A percentile compares a stretch with the other conserved stretches of the same genome.
Conservation (phyloP, 2,888 invertebrate species). For the Dasypolia templi region DNA sequence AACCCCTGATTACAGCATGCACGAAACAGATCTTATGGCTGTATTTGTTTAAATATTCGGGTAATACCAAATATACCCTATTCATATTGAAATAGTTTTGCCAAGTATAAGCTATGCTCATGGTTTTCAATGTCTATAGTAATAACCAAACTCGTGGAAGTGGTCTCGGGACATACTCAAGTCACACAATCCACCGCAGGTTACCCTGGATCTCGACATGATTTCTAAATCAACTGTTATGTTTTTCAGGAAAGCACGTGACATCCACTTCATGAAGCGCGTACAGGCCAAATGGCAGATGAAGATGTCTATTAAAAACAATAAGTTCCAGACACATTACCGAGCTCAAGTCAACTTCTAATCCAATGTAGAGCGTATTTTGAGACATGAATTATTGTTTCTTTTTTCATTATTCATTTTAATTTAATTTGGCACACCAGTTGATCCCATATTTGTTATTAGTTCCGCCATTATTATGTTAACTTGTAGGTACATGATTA, state of each 20-base stretch:
- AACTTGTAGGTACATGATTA: background rate
- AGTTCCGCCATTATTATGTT: background rate
- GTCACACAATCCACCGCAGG: background rate
- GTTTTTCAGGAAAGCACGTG: constrained; percentile 93
- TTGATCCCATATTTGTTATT: constrained; percentile 3
- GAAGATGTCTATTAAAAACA: constrained; percentile 94
- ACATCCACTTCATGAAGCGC: constrained; percentile 96
- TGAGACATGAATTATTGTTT: constrained; percentile 25
- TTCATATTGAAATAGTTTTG: background rate
- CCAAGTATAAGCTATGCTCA: background rate
- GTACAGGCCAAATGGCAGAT: constrained; percentile 94
- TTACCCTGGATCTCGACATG: background rate
- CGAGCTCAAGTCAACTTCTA: constrained; percentile 95
- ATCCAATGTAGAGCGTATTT: constrained; percentile 53
- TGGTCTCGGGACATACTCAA: background rate
- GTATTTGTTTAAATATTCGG: background rate
- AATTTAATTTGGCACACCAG: constrained; percentile 27
- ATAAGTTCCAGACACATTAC: constrained; percentile 95
- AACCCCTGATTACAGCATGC: background rate
- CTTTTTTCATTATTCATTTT: constrained; percentile 34
- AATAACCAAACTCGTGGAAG: background rate
- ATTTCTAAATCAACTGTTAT: background rate
- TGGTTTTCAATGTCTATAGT: background rate
- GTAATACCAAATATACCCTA: constrained; percentile 6
- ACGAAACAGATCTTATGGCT: background rate